Evolutionary conservation across 2,888 invertebrate genomes (phyloP).

Genomic region (Gryllus longicercus): DNA sequence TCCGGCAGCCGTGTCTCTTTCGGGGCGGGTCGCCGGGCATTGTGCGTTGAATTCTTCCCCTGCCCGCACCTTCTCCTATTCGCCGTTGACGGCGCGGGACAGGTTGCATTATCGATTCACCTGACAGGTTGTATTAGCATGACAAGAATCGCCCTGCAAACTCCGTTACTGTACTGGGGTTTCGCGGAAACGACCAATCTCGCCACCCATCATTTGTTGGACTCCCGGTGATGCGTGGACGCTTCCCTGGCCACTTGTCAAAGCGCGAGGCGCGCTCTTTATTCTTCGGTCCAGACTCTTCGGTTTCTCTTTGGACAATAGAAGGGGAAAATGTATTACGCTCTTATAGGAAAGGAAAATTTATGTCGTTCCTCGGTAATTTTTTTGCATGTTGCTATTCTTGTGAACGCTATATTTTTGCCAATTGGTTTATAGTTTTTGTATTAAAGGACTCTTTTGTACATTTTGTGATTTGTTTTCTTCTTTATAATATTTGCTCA

Average conservation of each 20-base stretch:
- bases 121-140: conserved; percentile 17
- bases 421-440: too few species aligned
- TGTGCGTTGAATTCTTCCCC: background rate
- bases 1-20: too few species aligned
- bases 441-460: too few species aligned
- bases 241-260: background rate
- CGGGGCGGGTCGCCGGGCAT: background rate
- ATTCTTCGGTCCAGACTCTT: too few species aligned
- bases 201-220: background rate
- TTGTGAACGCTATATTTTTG: too few species aligned
- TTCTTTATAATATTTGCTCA: too few species aligned
- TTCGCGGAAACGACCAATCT: background rate
- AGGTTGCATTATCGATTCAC: conserved; percentile 17
- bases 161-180: background rate
- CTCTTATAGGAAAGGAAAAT: too few species aligned
- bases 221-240: background rate
- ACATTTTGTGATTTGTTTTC: too few species aligned
- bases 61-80: background rate
- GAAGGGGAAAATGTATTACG: too few species aligned
- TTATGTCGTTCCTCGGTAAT: too few species aligned
- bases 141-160: background rate
- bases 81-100: background rate
- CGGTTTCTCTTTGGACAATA: too few species aligned
- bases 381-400: too few species aligned
- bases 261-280: background rate